These are phyloP conservation scores for Cecidostiba fungosa DNA, from an alignment of 2,888 invertebrate species.

Conservation along the genomic window DNA sequence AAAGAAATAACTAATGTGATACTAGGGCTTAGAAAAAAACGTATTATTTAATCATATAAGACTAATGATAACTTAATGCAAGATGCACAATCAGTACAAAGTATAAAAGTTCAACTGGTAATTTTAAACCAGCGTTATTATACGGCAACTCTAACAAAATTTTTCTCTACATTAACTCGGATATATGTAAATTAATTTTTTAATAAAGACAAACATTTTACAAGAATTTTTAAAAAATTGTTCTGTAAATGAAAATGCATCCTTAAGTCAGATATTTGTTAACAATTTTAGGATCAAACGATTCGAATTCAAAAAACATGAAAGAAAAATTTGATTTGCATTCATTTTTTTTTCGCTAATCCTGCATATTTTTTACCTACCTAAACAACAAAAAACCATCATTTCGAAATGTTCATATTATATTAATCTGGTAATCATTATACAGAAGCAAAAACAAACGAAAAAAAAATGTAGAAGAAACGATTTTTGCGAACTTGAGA, in stretches of 20 bases:
- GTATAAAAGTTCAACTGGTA: constrained; percentile 26
- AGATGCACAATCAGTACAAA: constrained; percentile 14
- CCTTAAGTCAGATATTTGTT: constrained; percentile 16
- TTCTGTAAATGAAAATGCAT: constrained; percentile 50
- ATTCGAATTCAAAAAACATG: neutral
- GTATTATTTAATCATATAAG: constrained; percentile 18
- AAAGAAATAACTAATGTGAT: constrained; percentile 15
- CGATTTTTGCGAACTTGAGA: constrained; percentile 46
- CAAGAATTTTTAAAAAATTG: constrained; percentile 37
- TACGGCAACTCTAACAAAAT: constrained; percentile 1
- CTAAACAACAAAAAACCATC: neutral
- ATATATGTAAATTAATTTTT: constrained; percentile 48
- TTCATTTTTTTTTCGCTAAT: neutral
- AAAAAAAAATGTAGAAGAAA: constrained; percentile 30
- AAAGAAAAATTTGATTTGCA: constrained; percentile 14
- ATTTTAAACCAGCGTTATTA: neutral
- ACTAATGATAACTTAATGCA: neutral
- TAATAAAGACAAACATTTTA: constrained; percentile 55
- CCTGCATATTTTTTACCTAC: neutral
- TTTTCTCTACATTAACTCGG: constrained; percentile 19
- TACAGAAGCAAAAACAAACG: neutral
- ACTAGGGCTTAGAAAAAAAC: constrained; percentile 37
- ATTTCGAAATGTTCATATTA: neutral
- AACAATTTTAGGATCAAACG: neutral
- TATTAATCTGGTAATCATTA: constrained; percentile 20